Percentiles rank a stretch among this genome's conserved stretches.
Evolutionary conservation across 1,140 invertebrate species (phyloP).

Genomic region (Nebria ingens): DNA sequence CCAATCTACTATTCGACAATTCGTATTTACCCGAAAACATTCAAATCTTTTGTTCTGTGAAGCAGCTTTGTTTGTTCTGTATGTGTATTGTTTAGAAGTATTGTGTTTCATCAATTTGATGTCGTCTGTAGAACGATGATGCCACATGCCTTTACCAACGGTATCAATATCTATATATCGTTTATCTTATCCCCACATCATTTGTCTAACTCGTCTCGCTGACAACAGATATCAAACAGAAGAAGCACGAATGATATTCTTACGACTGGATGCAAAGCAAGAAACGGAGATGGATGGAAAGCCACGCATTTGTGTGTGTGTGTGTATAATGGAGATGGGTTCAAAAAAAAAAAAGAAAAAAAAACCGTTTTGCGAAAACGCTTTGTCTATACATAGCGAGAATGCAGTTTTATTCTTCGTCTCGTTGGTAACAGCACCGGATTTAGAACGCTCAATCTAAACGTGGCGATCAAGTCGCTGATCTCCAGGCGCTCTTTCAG

Average conservation of each 20-base stretch:
- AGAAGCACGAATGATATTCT: neutral
- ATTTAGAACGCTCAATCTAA: no score
- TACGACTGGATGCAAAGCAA: neutral
- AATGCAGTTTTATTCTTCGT: no score
- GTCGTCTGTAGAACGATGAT: no score
- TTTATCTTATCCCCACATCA: slow-evolving; percentile 8
- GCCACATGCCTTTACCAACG: neutral
- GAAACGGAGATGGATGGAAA: neutral
- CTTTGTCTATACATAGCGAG: slow-evolving; percentile 9
- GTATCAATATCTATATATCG: slow-evolving; percentile 5
- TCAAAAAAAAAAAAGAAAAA: no score
- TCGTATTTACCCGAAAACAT: no score
- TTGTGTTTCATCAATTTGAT: slow-evolving; percentile 6
- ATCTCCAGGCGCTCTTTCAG: no score
- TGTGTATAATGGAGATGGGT: neutral
- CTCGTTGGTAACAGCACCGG: no score
- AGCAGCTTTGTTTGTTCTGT: no score
- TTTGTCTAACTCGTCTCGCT: slow-evolving; percentile 2
- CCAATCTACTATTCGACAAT: no score
- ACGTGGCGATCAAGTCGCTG: no score
- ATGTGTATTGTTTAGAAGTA: neutral
- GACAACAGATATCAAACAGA: slow-evolving; percentile 8
- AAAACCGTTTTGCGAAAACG: neutral
- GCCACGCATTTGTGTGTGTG: neutral
- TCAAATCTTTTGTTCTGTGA: no score